Percentiles rank a stretch among this genome's conserved stretches.
Evolutionary conservation across 1,140 invertebrate species (phyloP).

Genomic region (Saccostrea echinata): DNA sequence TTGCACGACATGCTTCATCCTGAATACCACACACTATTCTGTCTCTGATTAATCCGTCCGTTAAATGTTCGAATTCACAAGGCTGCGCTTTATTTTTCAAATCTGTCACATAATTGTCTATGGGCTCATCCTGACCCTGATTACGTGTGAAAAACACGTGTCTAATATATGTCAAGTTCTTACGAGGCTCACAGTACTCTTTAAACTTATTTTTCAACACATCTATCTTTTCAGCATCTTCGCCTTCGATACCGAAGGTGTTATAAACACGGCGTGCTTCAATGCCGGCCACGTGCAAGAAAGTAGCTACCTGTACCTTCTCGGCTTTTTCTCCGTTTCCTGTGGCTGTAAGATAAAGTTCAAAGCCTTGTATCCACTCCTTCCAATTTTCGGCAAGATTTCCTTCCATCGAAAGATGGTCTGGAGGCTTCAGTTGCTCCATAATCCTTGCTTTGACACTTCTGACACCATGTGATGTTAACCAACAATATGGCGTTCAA

Average conservation of each 20-base stretch:
- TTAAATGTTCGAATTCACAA: constrained; percentile 8
- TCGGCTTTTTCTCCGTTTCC: constrained; percentile 19
- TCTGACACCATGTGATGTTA: constrained; percentile 47
- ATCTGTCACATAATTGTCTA: constrained; percentile 53
- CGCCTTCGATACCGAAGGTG: neutral
- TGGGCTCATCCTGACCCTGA: constrained; percentile 37
- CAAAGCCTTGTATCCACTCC: constrained; percentile 49
- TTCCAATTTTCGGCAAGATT: constrained; percentile 52
- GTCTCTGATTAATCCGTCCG: constrained; percentile 36
- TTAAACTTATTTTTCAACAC: constrained; percentile 42
- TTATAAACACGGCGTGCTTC: constrained; percentile 42
- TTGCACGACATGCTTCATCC: constrained; percentile 37
- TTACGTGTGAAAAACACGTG: constrained; percentile 47
- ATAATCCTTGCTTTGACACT: constrained; percentile 37
- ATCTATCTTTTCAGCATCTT: constrained; percentile 35
- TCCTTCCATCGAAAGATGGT: constrained; percentile 26
- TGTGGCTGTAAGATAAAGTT: constrained; percentile 44
- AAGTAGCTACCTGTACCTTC: constrained; percentile 31
- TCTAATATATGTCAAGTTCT: constrained; percentile 50
- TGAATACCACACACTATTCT: constrained; percentile 44
- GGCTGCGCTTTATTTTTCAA: constrained; percentile 33
- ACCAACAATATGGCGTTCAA: too few relatives aligned
- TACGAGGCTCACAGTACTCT: constrained; percentile 49
- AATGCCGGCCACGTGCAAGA: constrained; percentile 40
- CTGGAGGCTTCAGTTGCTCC: constrained; percentile 50